Base-by-base conservation (phyloP, 1,140 invertebrate species). In the Pomacea maculata region DNA sequence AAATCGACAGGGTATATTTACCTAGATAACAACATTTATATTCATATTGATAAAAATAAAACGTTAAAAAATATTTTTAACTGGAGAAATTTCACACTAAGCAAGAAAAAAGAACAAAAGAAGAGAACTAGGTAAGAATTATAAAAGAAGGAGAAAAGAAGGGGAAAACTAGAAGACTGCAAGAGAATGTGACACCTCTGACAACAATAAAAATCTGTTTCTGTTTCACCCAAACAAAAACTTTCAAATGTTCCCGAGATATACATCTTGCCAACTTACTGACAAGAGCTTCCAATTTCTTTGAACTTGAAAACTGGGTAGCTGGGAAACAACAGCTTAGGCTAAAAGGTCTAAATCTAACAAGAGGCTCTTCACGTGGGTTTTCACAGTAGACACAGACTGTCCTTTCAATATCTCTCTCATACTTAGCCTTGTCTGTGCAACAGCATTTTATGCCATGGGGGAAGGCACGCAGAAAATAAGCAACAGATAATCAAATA, bases 211-310 rank as follows among this genome's bases (percentile, higher is more conserved):
- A 19, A 25, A 34, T 73, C 71, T 73, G 19, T 52, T 45, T 11
- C 68, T 70, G 17, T 73, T 21, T 52, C n/a, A 52, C 11, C 34
- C 71, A 11, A 17, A 21, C 71, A 34, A 21, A 1, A 34, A 34
- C 34, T 73, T 54, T 45, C 19, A 19, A 19, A 11, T 52, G 45
- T 14, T 21, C 21, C 54, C 1, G 25, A 74, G 57, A 55, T 9
- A 55, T 9, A 74, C 54, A 74, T 21, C 9, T 25, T 55, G 52
- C 54, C 11, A 74, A 68, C 76, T 83, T 80, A 86, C 85, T 84
- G 72, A 83, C 81, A 67, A 86, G 77, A 63, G 82, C 75, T 52
- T 83, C 85, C 67, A 86, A 75, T 68, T 86, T 85, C 81, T 82
- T 85, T 54, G 85, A 84, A 71, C 83, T 85, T 45, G 85, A 1